Conservation (phyloP, 2,797 vertebrate genomes). For the Anas flavirostris region DNA sequence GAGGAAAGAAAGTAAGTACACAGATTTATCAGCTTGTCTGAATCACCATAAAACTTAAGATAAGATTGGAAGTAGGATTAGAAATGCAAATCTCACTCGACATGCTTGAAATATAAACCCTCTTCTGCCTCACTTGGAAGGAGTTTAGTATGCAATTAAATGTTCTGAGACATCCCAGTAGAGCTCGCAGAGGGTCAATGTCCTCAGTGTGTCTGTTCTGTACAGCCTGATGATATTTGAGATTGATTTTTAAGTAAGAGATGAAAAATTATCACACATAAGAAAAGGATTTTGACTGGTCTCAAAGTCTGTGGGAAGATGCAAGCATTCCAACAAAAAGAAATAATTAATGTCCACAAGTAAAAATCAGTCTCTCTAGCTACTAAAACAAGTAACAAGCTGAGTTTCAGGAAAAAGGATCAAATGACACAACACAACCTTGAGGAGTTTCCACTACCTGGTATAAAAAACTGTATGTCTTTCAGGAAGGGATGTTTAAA, state of each 20-base stretch:
- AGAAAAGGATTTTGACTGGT: background rate
- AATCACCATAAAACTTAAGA: background rate
- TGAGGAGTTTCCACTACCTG: background rate
- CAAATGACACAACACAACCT: background rate
- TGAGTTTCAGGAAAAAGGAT: background rate
- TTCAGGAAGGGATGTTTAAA: background rate
- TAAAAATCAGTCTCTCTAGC: background rate
- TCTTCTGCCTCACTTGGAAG: background rate
- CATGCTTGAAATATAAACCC: background rate
- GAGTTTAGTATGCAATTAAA: background rate
- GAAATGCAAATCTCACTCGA: background rate
- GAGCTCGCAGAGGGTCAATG: background rate
- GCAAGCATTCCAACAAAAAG: background rate
- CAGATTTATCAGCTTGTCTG: background rate
- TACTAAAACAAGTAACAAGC: background rate
- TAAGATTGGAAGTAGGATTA: background rate
- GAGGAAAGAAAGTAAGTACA: constrained; percentile 23
- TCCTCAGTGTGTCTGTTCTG: background rate
- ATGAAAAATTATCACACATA: background rate
- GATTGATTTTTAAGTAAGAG: background rate
- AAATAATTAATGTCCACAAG: background rate
- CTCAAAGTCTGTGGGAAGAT: background rate
- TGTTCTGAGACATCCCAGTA: background rate
- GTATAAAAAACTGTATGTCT: background rate
- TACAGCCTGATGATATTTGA: background rate